Evolutionary conservation across 2,113 vertebrate species (phyloP), one percentile per base, ranked within the genome.

Genomic region (Pyxicephalus adspersus): DNA sequence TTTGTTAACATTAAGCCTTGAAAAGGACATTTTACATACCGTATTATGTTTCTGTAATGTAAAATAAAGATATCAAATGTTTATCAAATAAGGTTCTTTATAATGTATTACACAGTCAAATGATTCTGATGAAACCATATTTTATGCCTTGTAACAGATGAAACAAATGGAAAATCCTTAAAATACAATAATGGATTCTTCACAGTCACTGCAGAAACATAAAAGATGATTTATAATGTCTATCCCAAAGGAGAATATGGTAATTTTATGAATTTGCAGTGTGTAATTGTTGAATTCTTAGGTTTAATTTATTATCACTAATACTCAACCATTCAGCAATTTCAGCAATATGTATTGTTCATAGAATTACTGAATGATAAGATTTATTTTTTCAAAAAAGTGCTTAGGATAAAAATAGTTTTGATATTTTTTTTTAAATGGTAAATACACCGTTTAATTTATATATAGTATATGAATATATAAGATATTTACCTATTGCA

Each of bases 181-280:
- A 76, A 76, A 76, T 25, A 52, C 38, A 64, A 64, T 76, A 76
- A 76, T 76, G 45, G 74, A 64, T 64, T 76, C 16, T 76, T 64
- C 60, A 64, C 25, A 76, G 74, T 64, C 60, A 76, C 11, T 52
- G 74, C 23, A 76, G 60, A 64, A 52, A n/a, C 74, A 76, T 76
- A 76, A 64, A 64, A 28, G 25, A 76, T 76, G 45, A 76, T 76
- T 64, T 76, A 76, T 64, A 52, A 13, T n/a, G 74, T 63, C 25
- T 38, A 76, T 64, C 60, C 74, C 74, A 64, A 51, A 63, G 74
- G 60, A 26, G 26, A 76, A 28, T 29, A 64, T 61, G 25, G n/a
- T 76, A 63, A 26, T 76, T 64, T 64, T 64, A 51, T 61, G 26
- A 77, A 50, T 50, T 45, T 64, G 23, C 7, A 17, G 22, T 45